Conservation (phyloP, 2,797 vertebrate genomes). For the Melanotaenia nigrans region DNA sequence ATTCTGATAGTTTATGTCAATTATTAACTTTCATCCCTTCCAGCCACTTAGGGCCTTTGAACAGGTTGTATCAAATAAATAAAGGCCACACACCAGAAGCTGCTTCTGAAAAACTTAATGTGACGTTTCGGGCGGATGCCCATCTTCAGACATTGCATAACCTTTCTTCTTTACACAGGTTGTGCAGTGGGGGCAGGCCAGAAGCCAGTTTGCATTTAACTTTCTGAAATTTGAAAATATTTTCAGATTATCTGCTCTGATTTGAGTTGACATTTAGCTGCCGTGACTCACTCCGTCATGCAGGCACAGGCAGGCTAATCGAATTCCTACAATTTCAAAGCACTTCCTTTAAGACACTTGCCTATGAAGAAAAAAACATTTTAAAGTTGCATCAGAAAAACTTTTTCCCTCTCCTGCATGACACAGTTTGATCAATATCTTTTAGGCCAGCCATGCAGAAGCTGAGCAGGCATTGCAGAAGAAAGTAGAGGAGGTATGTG, state of each 20-base stretch:
- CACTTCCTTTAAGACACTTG: conserved; percentile 4
- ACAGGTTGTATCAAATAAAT: conserved; percentile 12
- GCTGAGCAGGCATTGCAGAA: conserved; percentile 87
- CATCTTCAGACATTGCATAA: no score
- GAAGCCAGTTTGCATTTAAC: neutral
- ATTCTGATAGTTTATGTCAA: conserved; percentile 37
- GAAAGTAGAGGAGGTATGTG: conserved; percentile 89
- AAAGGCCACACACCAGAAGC: no score
- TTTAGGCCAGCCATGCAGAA: conserved; percentile 85
- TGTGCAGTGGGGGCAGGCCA: neutral
- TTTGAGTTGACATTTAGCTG: neutral
- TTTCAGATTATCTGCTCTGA: neutral
- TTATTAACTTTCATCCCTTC: conserved; percentile 42
- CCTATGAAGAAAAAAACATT: neutral
- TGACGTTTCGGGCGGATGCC: no score
- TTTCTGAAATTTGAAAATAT: neutral
- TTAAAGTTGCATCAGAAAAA: neutral
- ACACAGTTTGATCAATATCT: conserved; percentile 16
- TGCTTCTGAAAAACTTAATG: no score
- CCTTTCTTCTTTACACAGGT: no score
- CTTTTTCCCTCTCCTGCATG: conserved; percentile 61
- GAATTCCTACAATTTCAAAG: conserved; percentile 11
- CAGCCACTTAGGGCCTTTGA: conserved; percentile 10
- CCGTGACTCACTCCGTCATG: neutral
- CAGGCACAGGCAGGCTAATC: neutral